Evolutionary conservation across 1,140 invertebrate genomes (phyloP).

Genomic region (Potamilus streckersoni): DNA sequence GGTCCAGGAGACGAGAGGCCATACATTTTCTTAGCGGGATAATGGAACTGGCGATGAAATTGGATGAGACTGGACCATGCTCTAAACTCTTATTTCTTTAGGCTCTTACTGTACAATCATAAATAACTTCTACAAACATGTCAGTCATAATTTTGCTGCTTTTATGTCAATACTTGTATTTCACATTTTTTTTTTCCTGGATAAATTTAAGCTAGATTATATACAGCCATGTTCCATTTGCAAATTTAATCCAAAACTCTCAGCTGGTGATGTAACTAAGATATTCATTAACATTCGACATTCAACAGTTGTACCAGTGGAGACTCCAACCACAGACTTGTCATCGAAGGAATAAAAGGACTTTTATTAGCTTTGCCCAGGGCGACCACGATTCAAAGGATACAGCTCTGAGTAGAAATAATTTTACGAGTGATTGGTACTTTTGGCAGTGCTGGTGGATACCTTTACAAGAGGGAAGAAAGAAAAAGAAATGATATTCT

Average conservation of each 20-base stretch:
- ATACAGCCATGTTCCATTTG: slow-evolving; percentile 9
- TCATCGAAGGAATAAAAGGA: too few relatives aligned
- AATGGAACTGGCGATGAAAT: slow-evolving; percentile 8
- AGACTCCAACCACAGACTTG: not conserved
- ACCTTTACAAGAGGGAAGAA: not conserved
- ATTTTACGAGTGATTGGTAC: not conserved
- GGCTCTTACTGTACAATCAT: slow-evolving; percentile 9
- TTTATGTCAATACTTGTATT: slow-evolving; percentile 14
- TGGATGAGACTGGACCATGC: slow-evolving; percentile 10
- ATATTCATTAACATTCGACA: not conserved
- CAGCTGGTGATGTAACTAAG: slow-evolving; percentile 2
- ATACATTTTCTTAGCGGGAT: too few relatives aligned
- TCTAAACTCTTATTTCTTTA: slow-evolving; percentile 6
- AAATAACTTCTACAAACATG: not conserved
- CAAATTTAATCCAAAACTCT: slow-evolving; percentile 12
- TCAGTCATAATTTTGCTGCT: not conserved
- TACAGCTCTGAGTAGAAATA: too few relatives aligned
- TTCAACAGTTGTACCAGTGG: slow-evolving; percentile 7
- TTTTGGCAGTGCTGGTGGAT: not conserved
- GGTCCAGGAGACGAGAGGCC: too few relatives aligned
- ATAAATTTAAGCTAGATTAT: slow-evolving; percentile 14
- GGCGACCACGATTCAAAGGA: too few relatives aligned
- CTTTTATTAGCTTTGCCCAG: too few relatives aligned
- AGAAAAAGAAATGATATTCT: not conserved
- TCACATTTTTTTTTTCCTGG: slow-evolving; percentile 11